Base-by-base conservation (phyloP, 2,888 invertebrate species). In the Beris chalybata region DNA sequence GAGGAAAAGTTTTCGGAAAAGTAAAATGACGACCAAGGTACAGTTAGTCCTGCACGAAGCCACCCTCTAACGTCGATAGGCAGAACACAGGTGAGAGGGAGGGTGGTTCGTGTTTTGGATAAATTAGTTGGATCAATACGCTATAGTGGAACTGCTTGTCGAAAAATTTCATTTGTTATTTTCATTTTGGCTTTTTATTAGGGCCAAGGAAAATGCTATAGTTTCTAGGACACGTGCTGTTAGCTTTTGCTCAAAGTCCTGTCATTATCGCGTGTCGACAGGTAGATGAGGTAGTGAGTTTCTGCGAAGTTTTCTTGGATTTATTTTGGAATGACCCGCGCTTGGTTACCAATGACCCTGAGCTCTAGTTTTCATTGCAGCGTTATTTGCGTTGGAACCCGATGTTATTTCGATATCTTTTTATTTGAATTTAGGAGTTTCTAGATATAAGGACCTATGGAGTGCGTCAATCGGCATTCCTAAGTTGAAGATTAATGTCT, bases 111-210 rank as follows among this genome's bases (percentile, higher is more conserved):
- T 43, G 61, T 65, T 55, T 68, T 63, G 47, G 66, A 38, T 22
- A 58, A 66, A 64, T 58, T 68, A 64, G 66, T 69, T 66, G 54
- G 69, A 69, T 69, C 69, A 66, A 69, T 69, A 69, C 48, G 31
- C 22, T 61, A 43, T 38, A 63, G 56, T 67, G 63, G 44, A 56
- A 50, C n/a, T 32, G 38, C 55, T 13, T 13, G 5, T 13, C 48
- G 5, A 6, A 5, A 29, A 52, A 29, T 29, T 52, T 22, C 15
- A 5, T 52, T 29, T 52, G 22, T 11, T 13, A 22, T 22, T 22
- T 11, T 11, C 22, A 12, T 4, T 52, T 38, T 9, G 31, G 15
- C 32, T 12, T 6, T 54, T 11, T 30, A 11, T 55, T 30, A 31
- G 38, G n/a, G 31, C 55, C 12, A 55, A 31, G 55, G 30, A 11